Conservation (phyloP, 2,888 invertebrate genomes). For the Ganaspis brasiliensis region DNA sequence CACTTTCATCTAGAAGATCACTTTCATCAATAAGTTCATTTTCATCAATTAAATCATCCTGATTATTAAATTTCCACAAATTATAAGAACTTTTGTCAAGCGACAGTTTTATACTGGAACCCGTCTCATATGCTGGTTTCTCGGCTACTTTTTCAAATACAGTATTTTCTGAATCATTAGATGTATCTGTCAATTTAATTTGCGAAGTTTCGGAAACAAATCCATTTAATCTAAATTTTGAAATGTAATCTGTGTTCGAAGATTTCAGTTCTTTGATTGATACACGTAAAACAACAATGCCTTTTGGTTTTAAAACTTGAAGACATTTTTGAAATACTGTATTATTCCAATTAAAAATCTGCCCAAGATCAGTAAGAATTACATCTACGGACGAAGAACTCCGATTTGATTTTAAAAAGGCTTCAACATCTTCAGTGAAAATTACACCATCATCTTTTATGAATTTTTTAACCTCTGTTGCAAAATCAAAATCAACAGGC, state of each 20-base stretch:
- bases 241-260: conserved; percentile 68
- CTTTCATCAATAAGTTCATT: conserved; percentile 94
- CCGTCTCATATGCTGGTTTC: conserved; percentile 80
- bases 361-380: conserved; percentile 82
- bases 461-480: conserved; percentile 81
- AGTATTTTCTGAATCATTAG: conserved; percentile 50
- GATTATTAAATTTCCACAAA: conserved; percentile 91
- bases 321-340: conserved; percentile 83
- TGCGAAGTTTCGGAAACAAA: conserved; percentile 80
- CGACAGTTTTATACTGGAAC: conserved; percentile 84
- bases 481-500: conserved; percentile 74
- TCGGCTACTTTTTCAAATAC: conserved; percentile 70
- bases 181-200: conserved; percentile 37
- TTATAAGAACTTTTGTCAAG: conserved; percentile 79
- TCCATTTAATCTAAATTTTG: conserved; percentile 85
- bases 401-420: conserved; percentile 84
- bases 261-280: conserved; percentile 71
- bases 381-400: conserved; percentile 84
- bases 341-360: conserved; percentile 77
- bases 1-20: conserved; percentile 93
- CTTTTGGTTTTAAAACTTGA: conserved; percentile 85
- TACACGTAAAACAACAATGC: conserved; percentile 83
- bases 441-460: conserved; percentile 81
- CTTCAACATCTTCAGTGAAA: conserved; percentile 84
- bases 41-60: conserved; percentile 88